phyloP scores from a whole-genome alignment of 2,797 vertebrate species.

The Furcifer pardalis region DNA sequence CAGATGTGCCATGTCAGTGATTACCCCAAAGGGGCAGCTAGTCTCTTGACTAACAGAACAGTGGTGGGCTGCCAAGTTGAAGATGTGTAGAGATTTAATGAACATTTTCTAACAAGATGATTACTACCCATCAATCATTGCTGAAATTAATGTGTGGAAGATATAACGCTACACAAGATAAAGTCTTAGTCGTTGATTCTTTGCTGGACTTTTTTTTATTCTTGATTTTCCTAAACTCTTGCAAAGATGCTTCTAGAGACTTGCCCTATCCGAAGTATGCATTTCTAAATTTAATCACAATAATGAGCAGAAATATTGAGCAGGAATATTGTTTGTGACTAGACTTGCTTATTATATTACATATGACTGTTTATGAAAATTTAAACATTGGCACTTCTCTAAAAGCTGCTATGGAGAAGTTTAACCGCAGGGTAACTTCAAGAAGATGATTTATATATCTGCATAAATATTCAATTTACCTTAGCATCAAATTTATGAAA shows the following conservation, averaged over 20 bases:
- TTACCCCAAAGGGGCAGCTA: not conserved
- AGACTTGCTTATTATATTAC: conserved; percentile 12
- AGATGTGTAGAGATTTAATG: conserved; percentile 19
- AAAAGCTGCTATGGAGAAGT: conserved; percentile 25
- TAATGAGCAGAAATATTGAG: conserved; percentile 19
- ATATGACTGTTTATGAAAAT: conserved; percentile 36
- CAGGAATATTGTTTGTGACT: conserved; percentile 11
- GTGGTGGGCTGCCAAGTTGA: not conserved
- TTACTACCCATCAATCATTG: too few species aligned
- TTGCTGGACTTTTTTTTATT: not conserved
- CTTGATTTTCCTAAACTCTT: not conserved
- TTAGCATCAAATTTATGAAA: conserved; percentile 12
- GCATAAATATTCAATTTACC: conserved; percentile 22
- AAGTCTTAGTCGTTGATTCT: not conserved
- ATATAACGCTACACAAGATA: not conserved
- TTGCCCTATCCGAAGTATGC: not conserved
- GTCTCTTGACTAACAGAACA: not conserved
- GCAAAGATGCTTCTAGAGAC: not conserved
- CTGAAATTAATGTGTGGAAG: not conserved
- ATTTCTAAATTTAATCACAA: conserved; percentile 27
- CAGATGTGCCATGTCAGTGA: not conserved
- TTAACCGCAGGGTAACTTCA: conserved; percentile 18
- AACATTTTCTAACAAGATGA: conserved; percentile 55
- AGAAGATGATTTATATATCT: conserved; percentile 6
- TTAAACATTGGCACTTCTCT: conserved; percentile 10